Evolutionary conservation across 2,888 invertebrate species (phyloP), one percentile per base, ranked within the genome.

Genomic region (Polydrusus tereticollis): DNA sequence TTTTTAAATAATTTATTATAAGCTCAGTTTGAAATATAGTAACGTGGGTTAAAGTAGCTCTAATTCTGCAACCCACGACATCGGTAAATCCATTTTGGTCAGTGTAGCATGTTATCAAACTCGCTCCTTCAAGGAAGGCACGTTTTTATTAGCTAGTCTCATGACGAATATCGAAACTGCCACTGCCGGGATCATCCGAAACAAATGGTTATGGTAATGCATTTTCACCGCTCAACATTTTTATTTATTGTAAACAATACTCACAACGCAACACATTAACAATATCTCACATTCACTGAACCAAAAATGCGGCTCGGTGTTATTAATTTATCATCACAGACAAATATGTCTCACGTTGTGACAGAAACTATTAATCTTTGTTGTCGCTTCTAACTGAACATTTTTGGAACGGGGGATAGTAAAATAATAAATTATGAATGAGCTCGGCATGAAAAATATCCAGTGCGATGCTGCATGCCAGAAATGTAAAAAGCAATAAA

Each of bases 341-440:
- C 76, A 77, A 77, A 77, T 77, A 76, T 75, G 76, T 77, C 77
- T 71, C 73, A 66, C 72, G 75, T 74, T 75, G 74, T 73, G 65
- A 69, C 75, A 73, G 67, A 63, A 43, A 66, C 62, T 76, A 77
- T 77, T 77, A 77, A 77, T 77, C 77, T 76, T 76, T 75, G 76
- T 76, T 76, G 73, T 74, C 74, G 52, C 26, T 55, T 55, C 26
- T 55, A 55, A 55, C 52, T 55, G 52, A 55, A 55, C 52, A 55
- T 75, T 75, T 69, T 75, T 72, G 66, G 69, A 67, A 69, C 57
- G 69, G 62, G 72, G 73, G 74, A 73, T 76, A 69, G 72, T 76
- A 70, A 69, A 62, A 69, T 73, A 70, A 71, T 67, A 73, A 73
- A 75, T 75, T 59, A 41, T 43, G 59, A 55, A 55, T 55, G 29